Base-by-base conservation (phyloP, 2,797 vertebrate species). In the Betta splendens region DNA sequence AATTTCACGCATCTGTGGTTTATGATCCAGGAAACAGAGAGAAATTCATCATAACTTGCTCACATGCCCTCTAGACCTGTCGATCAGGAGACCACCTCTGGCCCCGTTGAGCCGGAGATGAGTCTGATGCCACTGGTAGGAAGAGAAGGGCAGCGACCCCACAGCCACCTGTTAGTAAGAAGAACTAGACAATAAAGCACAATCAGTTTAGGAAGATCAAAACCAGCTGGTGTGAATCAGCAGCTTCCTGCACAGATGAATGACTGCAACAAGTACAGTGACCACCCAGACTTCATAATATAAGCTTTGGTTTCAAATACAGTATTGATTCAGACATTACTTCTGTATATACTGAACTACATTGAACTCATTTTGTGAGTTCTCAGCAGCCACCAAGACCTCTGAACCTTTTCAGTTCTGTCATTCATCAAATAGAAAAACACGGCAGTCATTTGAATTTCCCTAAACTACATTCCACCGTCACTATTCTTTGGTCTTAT, bases 41-140 rank as follows among this genome's bases (percentile, higher is more conserved):
- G 77, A 65, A 81, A 83, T 89, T 89, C 86, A 91, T 91, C 87
- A 90, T 81, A 87, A 88, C 91, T 79, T 81, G 77, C 70, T 85
- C 69, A 83, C 77, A 86, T 85, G 74, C 75, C 84, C 80, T 79
- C 64, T 67, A 85, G 80, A 76, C 68, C 71, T 69, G 72, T 84
- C 82, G 82, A 69, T 85, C 81, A 85, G 65, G 43, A 36, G 61
- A 53, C 65, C 79, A 77, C 78, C 70, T 77, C 72, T 79, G 65
- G 63, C 77, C 83, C 49, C 8, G 55, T 28, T 16, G 7, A 40
- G 55, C 67, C 21, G 48, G 37, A 23, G 31, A 22, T 0, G 10
- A 50, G 35, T 67, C 26, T 29, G 26, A 60, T 8, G 39, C 39
- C 36, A 15, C n/a, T 5, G 22, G 58, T 3, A 2, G 6, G 16